Evolutionary conservation across 1,140 invertebrate species (phyloP), one percentile per base, ranked within the genome.

Genomic region (Magallana gigas): DNA sequence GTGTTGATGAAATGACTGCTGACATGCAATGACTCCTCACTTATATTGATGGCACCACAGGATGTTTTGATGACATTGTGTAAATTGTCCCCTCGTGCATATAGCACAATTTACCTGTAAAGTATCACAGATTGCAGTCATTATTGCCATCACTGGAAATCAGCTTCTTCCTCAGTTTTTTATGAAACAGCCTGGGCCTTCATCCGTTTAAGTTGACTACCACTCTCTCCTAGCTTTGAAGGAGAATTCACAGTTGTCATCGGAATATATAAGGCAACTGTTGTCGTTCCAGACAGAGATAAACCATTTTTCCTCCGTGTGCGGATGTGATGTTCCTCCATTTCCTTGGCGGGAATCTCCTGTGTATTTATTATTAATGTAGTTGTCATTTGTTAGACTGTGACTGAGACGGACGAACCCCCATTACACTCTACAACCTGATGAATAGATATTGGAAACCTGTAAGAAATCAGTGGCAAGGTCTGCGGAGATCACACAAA

Each of bases 311-410:
- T 29, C 18, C 36, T 18, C 14, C 23, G 23, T 62, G 60, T n/a
- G n/a, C 60, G 60, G 60, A 76, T 29, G 14, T 76, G 68, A 76
- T 76, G 68, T 76, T 23, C 68, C 23, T 76, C 68, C 68, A 76
- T 76, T 76, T 76, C 23, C 68, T 76, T 29, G 23, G 68, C 12
- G 68, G 68, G 68, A 18, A 29, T 76, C 68, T 76, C 68, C 68
- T 76, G 68, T 8, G 68, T 12, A 36, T 76, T 8, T 12, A 76
- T 76, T 29, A 76, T 76, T 76, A 11, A 76, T 76, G 68, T 29
- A 12, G 23, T 36, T 76, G 68, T 76, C 68, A 76, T 76, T 76
- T 12, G 36, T 64, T 23, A 76, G 68, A 12, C 7, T 29, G 68
- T 76, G 68, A 76, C 68, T 36, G 68, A 76, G 68, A 76, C 68